Conservation (phyloP, 2,888 invertebrate genomes). For the Melanargia galathea region DNA sequence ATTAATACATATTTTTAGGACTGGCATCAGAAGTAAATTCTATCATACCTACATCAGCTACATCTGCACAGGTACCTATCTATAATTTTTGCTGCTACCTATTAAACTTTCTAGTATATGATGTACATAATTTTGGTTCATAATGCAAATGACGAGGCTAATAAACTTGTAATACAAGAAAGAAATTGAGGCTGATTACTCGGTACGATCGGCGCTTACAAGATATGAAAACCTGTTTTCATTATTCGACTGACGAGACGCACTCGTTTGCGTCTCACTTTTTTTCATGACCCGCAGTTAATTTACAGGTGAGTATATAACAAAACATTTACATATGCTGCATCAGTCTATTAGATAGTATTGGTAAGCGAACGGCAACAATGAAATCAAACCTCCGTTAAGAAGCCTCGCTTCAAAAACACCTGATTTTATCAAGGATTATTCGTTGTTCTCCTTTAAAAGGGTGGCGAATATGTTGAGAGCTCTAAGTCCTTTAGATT, state of each 20-base stretch:
- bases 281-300: not conserved
- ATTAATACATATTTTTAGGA: too few relatives aligned
- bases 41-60: too few relatives aligned
- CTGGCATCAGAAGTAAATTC: too few relatives aligned
- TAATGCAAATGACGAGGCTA: constrained; percentile 18
- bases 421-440: too few relatives aligned
- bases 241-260: constrained; percentile 21
- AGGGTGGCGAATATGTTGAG: not conserved
- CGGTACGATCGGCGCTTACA: constrained; percentile 24
- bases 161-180: constrained; percentile 31
- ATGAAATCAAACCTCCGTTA: too few relatives aligned
- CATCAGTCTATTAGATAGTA: too few relatives aligned
- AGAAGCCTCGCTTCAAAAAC: too few relatives aligned
- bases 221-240: constrained; percentile 30
- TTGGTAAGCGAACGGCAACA: too few relatives aligned
- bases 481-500: not conserved
- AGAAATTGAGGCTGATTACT: constrained; percentile 28
- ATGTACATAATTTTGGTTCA: constrained; percentile 3
- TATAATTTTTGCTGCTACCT: not conserved
- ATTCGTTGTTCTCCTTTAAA: not conserved
- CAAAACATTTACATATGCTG: too few relatives aligned
- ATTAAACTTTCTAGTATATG: constrained; percentile 4
- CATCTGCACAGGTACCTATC: too few relatives aligned
- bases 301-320: too few relatives aligned
- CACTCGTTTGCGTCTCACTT: constrained; percentile 9